phyloP scores from a whole-genome alignment of 2,888 invertebrate genomes.

The Herminia tarsipennalis region DNA sequence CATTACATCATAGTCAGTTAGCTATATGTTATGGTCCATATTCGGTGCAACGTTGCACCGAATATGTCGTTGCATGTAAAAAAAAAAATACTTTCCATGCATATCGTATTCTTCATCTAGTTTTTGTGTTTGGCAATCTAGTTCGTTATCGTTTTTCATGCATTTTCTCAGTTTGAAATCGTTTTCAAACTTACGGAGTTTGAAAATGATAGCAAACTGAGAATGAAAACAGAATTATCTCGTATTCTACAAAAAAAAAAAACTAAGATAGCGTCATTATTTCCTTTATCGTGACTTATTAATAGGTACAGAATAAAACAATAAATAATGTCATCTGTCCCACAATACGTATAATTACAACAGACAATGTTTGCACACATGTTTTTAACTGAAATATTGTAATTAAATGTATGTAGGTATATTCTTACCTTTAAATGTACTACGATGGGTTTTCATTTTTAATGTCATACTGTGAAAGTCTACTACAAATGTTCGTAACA shows the following conservation, averaged over 20 bases:
- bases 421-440: no score
- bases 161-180: no score
- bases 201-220: no score
- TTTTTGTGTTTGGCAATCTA: background rate
- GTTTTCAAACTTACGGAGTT: no score
- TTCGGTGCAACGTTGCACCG: no score
- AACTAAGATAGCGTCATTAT: background rate
- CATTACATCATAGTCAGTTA: no score
- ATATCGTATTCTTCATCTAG: background rate
- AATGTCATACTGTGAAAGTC: no score
- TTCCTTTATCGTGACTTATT: background rate
- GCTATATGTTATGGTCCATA: no score
- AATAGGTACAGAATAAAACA: conserved; percentile 6
- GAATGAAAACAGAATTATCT: no score
- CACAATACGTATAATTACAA: conserved; percentile 48
- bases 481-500: background rate
- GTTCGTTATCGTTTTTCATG: no score
- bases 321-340: conserved; percentile 40
- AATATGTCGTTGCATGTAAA: no score
- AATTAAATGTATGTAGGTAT: conserved; percentile 36
- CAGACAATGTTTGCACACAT: conserved; percentile 49
- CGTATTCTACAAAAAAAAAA: background rate
- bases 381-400: conserved; percentile 43
- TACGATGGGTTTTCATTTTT: no score
- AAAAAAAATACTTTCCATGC: background rate